A percentile compares a stretch with the other conserved stretches of the same genome.
Conservation (phyloP, 2,113 vertebrate genomes). For the Neopipo cinnamomea region DNA sequence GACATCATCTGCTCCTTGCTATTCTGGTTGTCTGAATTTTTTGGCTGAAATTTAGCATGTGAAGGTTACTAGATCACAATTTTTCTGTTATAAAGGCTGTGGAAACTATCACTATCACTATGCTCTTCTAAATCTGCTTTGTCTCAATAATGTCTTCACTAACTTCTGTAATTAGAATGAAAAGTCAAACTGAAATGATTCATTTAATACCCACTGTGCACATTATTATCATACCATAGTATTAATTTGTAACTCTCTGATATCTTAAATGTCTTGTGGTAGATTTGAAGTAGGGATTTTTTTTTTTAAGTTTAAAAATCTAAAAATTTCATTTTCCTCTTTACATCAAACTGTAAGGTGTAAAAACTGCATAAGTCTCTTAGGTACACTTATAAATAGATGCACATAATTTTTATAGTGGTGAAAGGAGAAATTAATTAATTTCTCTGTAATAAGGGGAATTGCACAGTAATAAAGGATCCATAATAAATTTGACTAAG, state of each 20-base stretch:
- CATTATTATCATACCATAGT: neutral
- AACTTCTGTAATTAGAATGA: neutral
- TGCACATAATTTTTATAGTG: neutral
- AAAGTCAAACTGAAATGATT: conserved; percentile 16
- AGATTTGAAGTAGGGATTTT: conserved; percentile 27
- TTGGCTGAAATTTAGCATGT: conserved; percentile 15
- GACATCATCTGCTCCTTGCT: neutral
- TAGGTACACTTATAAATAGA: neutral
- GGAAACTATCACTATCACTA: neutral
- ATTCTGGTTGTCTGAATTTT: conserved; percentile 16
- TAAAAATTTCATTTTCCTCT: neutral
- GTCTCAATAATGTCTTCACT: neutral
- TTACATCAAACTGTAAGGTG: neutral
- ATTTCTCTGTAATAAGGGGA: neutral
- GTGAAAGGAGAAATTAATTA: neutral
- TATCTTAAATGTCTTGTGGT: conserved; percentile 50
- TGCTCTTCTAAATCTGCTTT: conserved; percentile 1
- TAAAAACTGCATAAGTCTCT: neutral
- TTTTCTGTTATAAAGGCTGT: neutral
- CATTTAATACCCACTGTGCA: conserved; percentile 2
- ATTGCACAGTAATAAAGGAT: neutral
- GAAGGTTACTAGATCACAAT: neutral
- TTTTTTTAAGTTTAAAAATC: neutral
- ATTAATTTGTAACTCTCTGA: conserved; percentile 35
- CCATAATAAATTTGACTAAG: neutral